Base-by-base conservation (phyloP, 2,888 invertebrate genomes). In the Drosophila pseudotakahashii region DNA sequence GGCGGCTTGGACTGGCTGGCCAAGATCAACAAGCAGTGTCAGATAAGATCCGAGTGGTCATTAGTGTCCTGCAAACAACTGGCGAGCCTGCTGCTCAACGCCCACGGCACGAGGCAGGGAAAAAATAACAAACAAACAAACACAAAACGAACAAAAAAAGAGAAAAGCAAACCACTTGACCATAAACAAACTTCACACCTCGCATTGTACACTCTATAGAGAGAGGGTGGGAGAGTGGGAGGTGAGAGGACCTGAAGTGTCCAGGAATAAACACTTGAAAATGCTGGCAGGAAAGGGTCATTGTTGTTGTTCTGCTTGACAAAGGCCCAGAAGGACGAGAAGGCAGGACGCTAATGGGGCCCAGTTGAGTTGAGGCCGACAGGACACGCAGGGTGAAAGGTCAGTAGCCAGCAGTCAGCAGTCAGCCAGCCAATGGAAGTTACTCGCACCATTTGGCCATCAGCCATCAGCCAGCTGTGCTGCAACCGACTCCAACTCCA, bases 121-220 rank as follows among this genome's bases (percentile, higher is more conserved):
- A 36, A 63, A 63, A 64, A 42, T 34, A 61, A 50, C 55, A 57
- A 71, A 55, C 60, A 42, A 48, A 48, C 47, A 47, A 32, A 32
- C 2, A 14, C 16, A 11, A 23, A 6, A 3, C 23, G 13, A 50
- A 45, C 42, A 30, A 30, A 16, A 45, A 30, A 47, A 58, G 41
- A 51, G 55, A 52, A 51, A 45, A 37, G 47, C 57, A 57, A 66
- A 45, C 78, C 89, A 81, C 89, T 88, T 88, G 82, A 87, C 89
- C 82, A 88, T 83, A 89, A 84, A 89, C 79, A 89, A 88, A 85
- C 89, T 89, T 85, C 88, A 79, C 84, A 89, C 84, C 89, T 85
- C 85, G 64, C 69, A 81, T 74, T 89, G 88, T 76, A 51, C 53
- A 47, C 47, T 37, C 34, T 32, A 13, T 19, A n/a, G 62, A 3